phyloP scores from a whole-genome alignment of 2,888 invertebrate genomes.

The Apoderus coryli region DNA sequence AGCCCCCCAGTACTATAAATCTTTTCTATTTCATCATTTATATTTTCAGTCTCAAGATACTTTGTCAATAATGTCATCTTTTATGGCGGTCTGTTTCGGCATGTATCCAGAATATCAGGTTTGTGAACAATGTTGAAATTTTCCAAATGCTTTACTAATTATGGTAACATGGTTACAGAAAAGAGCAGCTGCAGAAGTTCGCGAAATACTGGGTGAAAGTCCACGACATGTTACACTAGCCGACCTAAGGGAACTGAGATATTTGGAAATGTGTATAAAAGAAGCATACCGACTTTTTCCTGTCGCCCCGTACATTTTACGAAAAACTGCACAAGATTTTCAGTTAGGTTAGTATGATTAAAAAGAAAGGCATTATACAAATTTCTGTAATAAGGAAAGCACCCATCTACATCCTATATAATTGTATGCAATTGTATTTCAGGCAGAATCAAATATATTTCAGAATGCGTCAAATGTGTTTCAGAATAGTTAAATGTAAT shows the following conservation, averaged over 20 bases:
- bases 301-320: constrained; percentile 23
- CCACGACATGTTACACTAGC: constrained; percentile 16
- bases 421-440: no score
- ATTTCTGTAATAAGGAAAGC: no score
- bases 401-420: no score
- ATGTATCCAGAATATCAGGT: constrained; percentile 28
- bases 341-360: no score
- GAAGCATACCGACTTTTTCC: constrained; percentile 24
- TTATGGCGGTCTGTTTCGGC: constrained; percentile 22
- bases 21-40: constrained; percentile 1
- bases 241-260: constrained; percentile 21
- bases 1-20: no score
- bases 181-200: constrained; percentile 22
- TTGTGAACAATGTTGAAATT: no score
- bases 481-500: no score
- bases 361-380: no score
- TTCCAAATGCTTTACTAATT: no score
- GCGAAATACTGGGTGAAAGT: constrained; percentile 19
- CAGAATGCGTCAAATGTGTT: no score
- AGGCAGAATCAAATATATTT: no score
- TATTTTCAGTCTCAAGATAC: constrained; percentile 25
- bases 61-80: constrained; percentile 19
- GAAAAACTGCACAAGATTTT: constrained; percentile 21
- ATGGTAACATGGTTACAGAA: no score
- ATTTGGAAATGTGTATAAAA: constrained; percentile 26